These are phyloP conservation scores for Scartelaos histophorus DNA, from an alignment of 2,113 vertebrate genomes.

Conservation along the genomic window DNA sequence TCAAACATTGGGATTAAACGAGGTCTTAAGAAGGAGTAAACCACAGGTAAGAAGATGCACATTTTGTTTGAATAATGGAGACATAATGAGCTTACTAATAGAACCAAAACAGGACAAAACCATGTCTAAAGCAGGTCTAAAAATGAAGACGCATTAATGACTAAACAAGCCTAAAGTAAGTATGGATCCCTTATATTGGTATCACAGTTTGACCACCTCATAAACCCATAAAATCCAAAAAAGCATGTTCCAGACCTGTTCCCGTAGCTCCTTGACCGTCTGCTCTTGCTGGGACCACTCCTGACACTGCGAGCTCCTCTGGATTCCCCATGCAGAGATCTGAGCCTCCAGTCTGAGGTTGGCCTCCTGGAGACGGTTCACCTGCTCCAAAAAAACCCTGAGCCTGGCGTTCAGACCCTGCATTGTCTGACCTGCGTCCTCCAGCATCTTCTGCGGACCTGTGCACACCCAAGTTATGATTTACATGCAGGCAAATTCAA, in stretches of 20 bases:
- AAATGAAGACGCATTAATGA: background rate
- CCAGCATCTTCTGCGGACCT: conserved; percentile 53
- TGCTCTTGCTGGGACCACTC: conserved; percentile 69
- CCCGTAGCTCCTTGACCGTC: conserved; percentile 61
- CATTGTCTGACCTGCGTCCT: conserved; percentile 63
- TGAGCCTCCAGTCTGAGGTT: conserved; percentile 70
- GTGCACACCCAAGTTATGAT: background rate
- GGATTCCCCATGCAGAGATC: conserved; percentile 57
- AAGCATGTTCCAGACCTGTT: conserved; percentile 56
- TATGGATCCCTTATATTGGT: background rate
- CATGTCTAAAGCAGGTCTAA: background rate
- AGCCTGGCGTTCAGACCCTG: conserved; percentile 66
- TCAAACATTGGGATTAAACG: background rate
- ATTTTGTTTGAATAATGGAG: no score
- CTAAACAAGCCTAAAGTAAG: background rate
- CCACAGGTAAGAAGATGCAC: no score
- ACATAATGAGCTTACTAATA: background rate
- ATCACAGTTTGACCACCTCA: background rate
- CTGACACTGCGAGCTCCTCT: background rate
- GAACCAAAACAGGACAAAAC: background rate
- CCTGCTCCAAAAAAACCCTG: conserved; percentile 73
- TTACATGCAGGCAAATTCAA: conserved; percentile 34
- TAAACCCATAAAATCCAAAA: background rate
- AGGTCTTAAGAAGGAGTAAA: background rate
- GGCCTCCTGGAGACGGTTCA: conserved; percentile 65